phyloP scores from a whole-genome alignment of 1,140 invertebrate species.

The Subanguina moxae region DNA sequence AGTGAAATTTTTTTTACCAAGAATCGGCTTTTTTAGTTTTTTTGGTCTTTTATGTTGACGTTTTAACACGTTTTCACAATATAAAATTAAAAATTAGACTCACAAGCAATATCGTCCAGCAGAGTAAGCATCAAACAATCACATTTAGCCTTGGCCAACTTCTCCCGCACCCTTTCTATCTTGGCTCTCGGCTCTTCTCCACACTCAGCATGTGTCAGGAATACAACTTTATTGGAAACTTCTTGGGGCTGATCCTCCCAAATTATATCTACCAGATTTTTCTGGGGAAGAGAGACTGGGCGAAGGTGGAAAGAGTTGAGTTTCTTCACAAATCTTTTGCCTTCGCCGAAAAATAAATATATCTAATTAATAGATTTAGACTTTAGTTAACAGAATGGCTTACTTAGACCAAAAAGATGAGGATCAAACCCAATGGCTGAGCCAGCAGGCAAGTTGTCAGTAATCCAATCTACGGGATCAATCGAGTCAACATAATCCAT shows the following conservation, averaged over 20 bases:
- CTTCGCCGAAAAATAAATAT: constrained; percentile 15
- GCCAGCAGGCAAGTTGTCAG: constrained; percentile 38
- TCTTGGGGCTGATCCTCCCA: constrained; percentile 44
- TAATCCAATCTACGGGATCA: constrained; percentile 48
- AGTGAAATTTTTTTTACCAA: no score
- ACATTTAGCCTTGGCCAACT: constrained; percentile 38
- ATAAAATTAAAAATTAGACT: constrained; percentile 15
- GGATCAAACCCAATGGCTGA: constrained; percentile 51
- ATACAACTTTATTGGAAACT: constrained; percentile 33
- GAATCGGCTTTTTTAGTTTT: no score
- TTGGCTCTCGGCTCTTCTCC: constrained; percentile 37
- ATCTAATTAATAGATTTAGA: not conserved
- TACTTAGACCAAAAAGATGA: constrained; percentile 39
- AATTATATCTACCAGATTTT: constrained; percentile 51
- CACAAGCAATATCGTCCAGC: constrained; percentile 52
- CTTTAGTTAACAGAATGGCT: constrained; percentile 4
- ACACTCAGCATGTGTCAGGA: constrained; percentile 29
- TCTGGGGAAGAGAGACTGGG: constrained; percentile 27
- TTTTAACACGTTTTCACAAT: not conserved
- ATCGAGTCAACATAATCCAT: constrained; percentile 37
- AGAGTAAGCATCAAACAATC: constrained; percentile 36
- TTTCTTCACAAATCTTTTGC: constrained; percentile 32
- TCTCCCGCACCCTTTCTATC: constrained; percentile 36
- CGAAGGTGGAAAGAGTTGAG: constrained; percentile 26
- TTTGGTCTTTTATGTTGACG: no score